These are phyloP conservation scores for Apostichopus parvimensis DNA, from an alignment of 35 echinoderm and acorn worm genomes.

Conservation along the genomic window DNA sequence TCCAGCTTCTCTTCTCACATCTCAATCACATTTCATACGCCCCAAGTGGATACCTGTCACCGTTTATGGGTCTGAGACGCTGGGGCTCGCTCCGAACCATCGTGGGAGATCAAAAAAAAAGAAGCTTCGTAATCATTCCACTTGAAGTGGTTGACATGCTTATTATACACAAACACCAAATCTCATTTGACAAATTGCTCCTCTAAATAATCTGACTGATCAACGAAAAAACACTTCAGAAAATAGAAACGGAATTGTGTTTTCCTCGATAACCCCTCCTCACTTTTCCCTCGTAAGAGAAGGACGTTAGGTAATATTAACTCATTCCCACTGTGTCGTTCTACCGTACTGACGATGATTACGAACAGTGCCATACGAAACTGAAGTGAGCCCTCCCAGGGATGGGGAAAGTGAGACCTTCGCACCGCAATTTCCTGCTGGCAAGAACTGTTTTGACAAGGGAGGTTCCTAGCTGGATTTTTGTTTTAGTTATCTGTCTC, in stretches of 20 bases:
- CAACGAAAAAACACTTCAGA: not conserved
- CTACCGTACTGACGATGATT: not conserved
- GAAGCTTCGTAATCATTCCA: not conserved
- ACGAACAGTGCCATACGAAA: not conserved
- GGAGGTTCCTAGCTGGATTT: not conserved
- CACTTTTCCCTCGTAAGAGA: not conserved
- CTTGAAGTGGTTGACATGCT: not conserved
- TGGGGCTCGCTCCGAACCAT: not conserved
- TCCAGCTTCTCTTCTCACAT: slow-evolving; percentile 5
- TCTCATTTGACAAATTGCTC: slow-evolving; percentile 12
- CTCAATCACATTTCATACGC: slow-evolving; percentile 44
- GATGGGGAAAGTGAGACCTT: not conserved
- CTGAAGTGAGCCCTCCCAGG: not conserved
- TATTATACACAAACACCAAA: not conserved
- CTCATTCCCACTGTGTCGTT: not conserved
- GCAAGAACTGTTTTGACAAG: slow-evolving; percentile 13
- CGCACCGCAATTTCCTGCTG: not conserved
- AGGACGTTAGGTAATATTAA: not conserved
- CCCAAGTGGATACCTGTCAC: slow-evolving; percentile 45
- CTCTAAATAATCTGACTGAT: not conserved
- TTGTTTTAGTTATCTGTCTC: not conserved
- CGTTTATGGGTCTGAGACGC: slow-evolving; percentile 12
- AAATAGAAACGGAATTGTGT: not conserved
- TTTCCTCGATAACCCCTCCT: not conserved
- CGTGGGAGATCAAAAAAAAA: not conserved